phyloP scores from a whole-genome alignment of 37 sponge, comb jelly and placozoan genomes.

The Cliona cf. orientalis region DNA sequence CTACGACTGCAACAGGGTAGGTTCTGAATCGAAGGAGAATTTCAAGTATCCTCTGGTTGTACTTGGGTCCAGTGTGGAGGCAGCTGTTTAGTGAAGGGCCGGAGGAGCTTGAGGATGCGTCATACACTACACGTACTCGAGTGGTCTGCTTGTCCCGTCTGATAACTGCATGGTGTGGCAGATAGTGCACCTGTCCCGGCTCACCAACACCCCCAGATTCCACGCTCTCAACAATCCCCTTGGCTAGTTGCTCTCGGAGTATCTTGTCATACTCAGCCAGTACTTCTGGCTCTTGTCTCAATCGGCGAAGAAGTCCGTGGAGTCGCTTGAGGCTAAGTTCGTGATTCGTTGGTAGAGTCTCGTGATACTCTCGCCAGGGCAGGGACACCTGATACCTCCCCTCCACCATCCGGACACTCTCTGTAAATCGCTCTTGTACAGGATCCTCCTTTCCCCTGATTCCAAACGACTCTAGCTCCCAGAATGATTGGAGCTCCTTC shows the following conservation, averaged over 20 bases:
- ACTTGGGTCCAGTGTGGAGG: conserved; percentile 28
- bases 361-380: conserved; percentile 35
- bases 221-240: conserved; percentile 29
- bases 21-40: conserved; percentile 15
- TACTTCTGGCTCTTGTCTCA: conserved; percentile 19
- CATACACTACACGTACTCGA: conserved; percentile 30
- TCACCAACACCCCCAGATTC: neutral
- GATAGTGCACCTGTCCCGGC: conserved; percentile 1
- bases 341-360: conserved; percentile 29
- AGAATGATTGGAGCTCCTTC: neutral
- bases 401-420: neutral
- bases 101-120: conserved; percentile 22
- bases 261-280: conserved; percentile 28
- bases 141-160: conserved; percentile 27
- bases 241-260: conserved; percentile 9
- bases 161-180: conserved; percentile 42
- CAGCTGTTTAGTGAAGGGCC: conserved; percentile 34
- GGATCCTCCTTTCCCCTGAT: neutral
- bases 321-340: conserved; percentile 14
- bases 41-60: conserved; percentile 34
- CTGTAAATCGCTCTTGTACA: conserved; percentile 7
- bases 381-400: conserved; percentile 34
- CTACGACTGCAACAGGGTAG: conserved; percentile 8
- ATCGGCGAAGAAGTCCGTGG: conserved; percentile 11
- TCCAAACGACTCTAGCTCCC: conserved; percentile 22